Evolutionary conservation across 2,113 vertebrate genomes (phyloP).

Genomic region (Paralichthys olivaceus): DNA sequence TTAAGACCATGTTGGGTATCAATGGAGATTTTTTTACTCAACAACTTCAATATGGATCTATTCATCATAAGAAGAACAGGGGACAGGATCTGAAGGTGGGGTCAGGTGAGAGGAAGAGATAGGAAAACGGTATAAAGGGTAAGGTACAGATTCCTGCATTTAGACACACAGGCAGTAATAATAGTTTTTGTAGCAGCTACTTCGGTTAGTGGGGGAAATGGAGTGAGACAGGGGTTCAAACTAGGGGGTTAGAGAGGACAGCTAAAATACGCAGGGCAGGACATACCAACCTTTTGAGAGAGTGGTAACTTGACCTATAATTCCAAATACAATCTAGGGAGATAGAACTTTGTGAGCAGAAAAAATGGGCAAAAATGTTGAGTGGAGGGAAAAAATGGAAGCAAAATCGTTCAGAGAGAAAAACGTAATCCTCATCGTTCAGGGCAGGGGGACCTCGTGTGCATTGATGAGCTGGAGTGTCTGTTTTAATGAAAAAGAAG

Average conservation of each 20-base stretch:
- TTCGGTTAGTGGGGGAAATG: slow-evolving; percentile 93
- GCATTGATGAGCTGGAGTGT: slow-evolving; percentile 49
- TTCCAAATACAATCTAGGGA: slow-evolving; percentile 99
- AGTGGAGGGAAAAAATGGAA: slow-evolving; percentile 71
- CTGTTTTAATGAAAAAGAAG: slow-evolving; percentile 39
- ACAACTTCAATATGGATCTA: slow-evolving; percentile 19
- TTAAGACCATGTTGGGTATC: too few relatives aligned
- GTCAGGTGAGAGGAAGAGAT: slow-evolving; percentile 79
- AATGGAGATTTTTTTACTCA: neutral
- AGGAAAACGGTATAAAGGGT: slow-evolving; percentile 84
- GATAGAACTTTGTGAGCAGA: slow-evolving; percentile 98
- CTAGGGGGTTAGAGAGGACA: slow-evolving; percentile 97
- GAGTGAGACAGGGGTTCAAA: slow-evolving; percentile 87
- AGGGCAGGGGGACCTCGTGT: slow-evolving; percentile 25
- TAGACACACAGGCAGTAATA: slow-evolving; percentile 84
- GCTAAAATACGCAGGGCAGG: slow-evolving; percentile 99
- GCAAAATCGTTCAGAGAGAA: slow-evolving; percentile 52
- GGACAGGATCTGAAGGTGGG: slow-evolving; percentile 63
- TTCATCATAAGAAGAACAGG: slow-evolving; percentile 40
- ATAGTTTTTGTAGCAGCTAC: slow-evolving; percentile 88
- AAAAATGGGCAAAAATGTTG: slow-evolving; percentile 79
- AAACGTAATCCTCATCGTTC: slow-evolving; percentile 72
- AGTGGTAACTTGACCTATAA: slow-evolving; percentile 99
- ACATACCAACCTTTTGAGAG: slow-evolving; percentile 99
- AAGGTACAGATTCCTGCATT: slow-evolving; percentile 78